Evolutionary conservation across 1,140 invertebrate genomes (phyloP), one percentile per base, ranked within the genome.

Genomic region (Drosophila watanabei): DNA sequence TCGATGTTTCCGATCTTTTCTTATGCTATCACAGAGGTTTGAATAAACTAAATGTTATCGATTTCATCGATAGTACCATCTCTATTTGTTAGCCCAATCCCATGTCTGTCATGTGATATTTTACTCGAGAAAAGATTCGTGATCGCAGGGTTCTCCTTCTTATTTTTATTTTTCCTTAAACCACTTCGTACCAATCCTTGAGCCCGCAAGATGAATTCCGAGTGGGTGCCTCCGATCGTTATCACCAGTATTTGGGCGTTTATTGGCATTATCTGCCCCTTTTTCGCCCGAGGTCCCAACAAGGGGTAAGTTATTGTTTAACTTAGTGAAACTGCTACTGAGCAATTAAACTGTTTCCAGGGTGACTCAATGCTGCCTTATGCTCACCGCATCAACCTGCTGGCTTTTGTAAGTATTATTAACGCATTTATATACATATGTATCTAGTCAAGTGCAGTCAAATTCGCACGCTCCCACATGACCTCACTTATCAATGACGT

Each of bases 221-320:
- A 96, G 16, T 94, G 94, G 49, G 81, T 97, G 81, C 96, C 97
- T 59, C 94, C 98, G 62, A 93, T 97, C 33, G 93, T 98, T 82
- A 96, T 98, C 83, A 98, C 97, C 10, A 94, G 95, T 33, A 94
- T 98, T 51, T 98, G 97, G 97, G 97, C 95, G 60, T 94, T 96
- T 10, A 95, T 98, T 58, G 98, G 98, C 49, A 96, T 97, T 73
- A 96, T 97, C 16, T 94, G 97, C 68, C 98, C 97, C 11, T 96
- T 98, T 91, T 95, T 98, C 76, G 97, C 97, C 20, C 97, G 97
- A 94, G 97, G 97, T 62, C 97, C 97, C 24, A 98, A 98, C 93
- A 95, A 96, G 94, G 97, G 91, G 91, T 92, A 70, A 87, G 79
- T 69, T 33, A 39, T 35, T 71, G 43, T 54, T 51, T 37, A 41